phyloP scores from a whole-genome alignment of 2,797 vertebrate genomes.

The Nannoperca australis region DNA sequence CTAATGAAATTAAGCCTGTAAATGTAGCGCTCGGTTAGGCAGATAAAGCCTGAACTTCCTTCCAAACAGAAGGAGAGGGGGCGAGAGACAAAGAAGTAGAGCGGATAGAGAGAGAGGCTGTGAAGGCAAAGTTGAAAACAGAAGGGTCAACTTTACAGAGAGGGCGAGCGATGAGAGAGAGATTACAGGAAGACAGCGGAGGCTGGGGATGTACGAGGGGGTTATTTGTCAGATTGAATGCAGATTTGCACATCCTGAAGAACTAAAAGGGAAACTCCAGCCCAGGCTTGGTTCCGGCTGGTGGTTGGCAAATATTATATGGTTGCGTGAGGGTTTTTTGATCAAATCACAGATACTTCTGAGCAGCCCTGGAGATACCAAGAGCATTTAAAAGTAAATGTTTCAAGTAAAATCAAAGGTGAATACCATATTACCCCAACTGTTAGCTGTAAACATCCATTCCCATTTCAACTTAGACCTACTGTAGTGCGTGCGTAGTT shows the following conservation, averaged over 20 bases:
- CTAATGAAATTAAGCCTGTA: slow-evolving; percentile 77
- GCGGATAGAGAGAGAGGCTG: slow-evolving; percentile 39
- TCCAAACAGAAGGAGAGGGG: slow-evolving; percentile 47
- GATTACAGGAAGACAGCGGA: slow-evolving; percentile 50
- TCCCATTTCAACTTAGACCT: not conserved
- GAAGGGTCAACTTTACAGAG: slow-evolving; percentile 53
- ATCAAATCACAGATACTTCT: slow-evolving; percentile 27
- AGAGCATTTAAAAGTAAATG: not conserved
- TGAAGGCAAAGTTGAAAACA: slow-evolving; percentile 44
- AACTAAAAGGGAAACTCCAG: slow-evolving; percentile 33
- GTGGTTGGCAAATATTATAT: slow-evolving; percentile 28
- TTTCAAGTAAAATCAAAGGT: not conserved
- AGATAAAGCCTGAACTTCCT: slow-evolving; percentile 70
- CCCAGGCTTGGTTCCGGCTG: not conserved
- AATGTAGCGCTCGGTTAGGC: slow-evolving; percentile 60
- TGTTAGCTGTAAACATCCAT: not conserved
- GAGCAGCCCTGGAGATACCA: slow-evolving; percentile 3
- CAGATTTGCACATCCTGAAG: slow-evolving; percentile 48
- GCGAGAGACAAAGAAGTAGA: slow-evolving; percentile 17
- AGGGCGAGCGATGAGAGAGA: slow-evolving; percentile 45
- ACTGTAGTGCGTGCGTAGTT: not conserved
- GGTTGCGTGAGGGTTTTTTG: slow-evolving; percentile 13
- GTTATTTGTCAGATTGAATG: slow-evolving; percentile 46
- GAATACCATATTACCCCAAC: too few relatives aligned
- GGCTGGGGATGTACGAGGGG: slow-evolving; percentile 29